phyloP scores from a whole-genome alignment of 2,888 invertebrate genomes.

The Lomographa bimaculata region DNA sequence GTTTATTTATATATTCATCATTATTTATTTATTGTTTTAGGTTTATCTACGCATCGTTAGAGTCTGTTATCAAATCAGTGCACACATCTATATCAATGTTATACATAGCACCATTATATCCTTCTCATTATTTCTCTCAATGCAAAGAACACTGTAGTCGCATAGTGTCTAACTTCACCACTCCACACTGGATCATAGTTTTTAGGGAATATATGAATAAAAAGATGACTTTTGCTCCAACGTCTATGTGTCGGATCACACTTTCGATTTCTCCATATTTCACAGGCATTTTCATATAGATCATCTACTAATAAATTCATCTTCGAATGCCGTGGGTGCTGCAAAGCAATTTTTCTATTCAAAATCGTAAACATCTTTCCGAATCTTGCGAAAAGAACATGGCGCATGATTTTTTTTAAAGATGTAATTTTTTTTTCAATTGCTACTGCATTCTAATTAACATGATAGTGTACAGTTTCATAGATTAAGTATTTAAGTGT shows the following conservation, averaged over 20 bases:
- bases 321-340: background rate
- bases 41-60: constrained; percentile 75
- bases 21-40: constrained; percentile 74
- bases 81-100: constrained; percentile 59
- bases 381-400: too few species aligned
- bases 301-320: too few species aligned
- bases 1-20: constrained; percentile 30
- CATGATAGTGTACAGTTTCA: too few species aligned
- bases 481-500: too few species aligned
- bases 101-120: constrained; percentile 54
- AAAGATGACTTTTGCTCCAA: constrained; percentile 74
- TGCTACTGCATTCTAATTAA: too few species aligned
- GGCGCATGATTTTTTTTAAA: too few species aligned
- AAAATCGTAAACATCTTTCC: too few species aligned
- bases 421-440: too few species aligned
- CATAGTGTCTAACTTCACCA: constrained; percentile 47
- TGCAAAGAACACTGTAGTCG: constrained; percentile 53
- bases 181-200: constrained; percentile 62
- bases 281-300: constrained; percentile 66
- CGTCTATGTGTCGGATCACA: constrained; percentile 73
- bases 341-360: too few species aligned
- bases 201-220: constrained; percentile 73
- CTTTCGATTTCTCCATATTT: constrained; percentile 71
- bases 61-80: constrained; percentile 56
- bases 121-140: constrained; percentile 52